Base-by-base conservation (phyloP, 2,797 vertebrate species). In the Acipenser ruthenus region DNA sequence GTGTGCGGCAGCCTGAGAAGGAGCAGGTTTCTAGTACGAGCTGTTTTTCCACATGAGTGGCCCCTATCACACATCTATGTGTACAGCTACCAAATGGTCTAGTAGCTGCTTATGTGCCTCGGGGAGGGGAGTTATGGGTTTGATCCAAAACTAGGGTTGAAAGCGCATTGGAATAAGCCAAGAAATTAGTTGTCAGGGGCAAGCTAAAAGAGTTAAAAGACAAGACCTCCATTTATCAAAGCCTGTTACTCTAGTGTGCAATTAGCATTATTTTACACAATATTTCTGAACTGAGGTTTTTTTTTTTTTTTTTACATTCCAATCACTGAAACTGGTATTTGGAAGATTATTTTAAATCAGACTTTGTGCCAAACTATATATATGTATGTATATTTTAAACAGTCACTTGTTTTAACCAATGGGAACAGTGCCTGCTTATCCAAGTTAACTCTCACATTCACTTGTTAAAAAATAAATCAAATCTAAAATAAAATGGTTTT, bases 111-210 rank as follows among this genome's bases (percentile, higher is more conserved):
- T 64, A 63, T 60, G 60, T 47, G 67, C 65, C 65, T 61, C 49
- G 6, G 60, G 69, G 49, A 63, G 58, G 52, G 63, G 53, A 67
- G 48, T 67, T 51, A 65, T 59, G 59, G 6, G 65, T 70, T 70
- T 67, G 47, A 63, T 67, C 47, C 56, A 47, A 23, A 52, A 65
- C 15, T 63, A 60, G 50, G 65, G 61, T 63, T 66, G 65, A 62
- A 60, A 50, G 51, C 15, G 50, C 37, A 18, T 8, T 48, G 15
- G 50, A 59, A 53, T 62, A 65, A 65, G 55, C 64, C 60, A 60
- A 10, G 59, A 49, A 55, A 49, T 37, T 6, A 51, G 37, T 51
- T 1, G 48, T 63, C 15, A 48, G 10, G 10, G 10, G 10, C 49
- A 10, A 18, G 8, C 51, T 48, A 63, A 59, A 47, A 53, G 52